Base-by-base conservation (phyloP, 2,888 invertebrate species). In the Sarcophaga variegata region DNA sequence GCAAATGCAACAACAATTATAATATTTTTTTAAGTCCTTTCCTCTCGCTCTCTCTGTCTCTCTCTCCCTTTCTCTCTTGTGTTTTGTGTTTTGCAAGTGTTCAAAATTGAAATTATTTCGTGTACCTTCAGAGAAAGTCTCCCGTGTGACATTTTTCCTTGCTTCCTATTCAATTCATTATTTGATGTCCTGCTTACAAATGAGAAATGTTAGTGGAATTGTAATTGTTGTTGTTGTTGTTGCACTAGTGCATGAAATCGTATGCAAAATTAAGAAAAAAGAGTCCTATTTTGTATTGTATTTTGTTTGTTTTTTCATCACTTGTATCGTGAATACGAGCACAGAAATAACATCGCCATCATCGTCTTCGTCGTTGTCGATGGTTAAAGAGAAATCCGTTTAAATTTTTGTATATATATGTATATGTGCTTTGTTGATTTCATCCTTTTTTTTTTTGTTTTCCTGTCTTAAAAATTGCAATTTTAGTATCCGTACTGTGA, bases 401-500 rank as follows among this genome's bases (percentile, higher is more conserved):
- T 54, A 17, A 17, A 0, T 54, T 54, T 54, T 54, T 12, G 4
- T 12, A 2, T 54, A 14, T 0, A 4, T 12, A 10, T 54, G 17
- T 54, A 4, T 54, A 4, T 12, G 17, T 54, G 54, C 5, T 14
- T 54, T 12, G 54, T 12, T 4, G 54, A 14, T 11, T 49, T 14
- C 4, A 2, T 49, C 14, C 22, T 22, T 22, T 20, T 20, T 20
- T 20, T 20, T 49, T 10, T 1, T 49, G 1, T 14, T 49, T 54
- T 37, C 2, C 8, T 37, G 2, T 37, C 37, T 37, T 37, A 2
- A 17, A 54, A 54, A 54, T 80, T 81, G n/a, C 62, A 60, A 4
- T 63, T 64, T 76, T 76, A 17, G 45, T 60, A 72, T 45, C 27
- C 67, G 49, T 83, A 70, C 62, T 70, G 47, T 78, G n/a, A 76